Evolutionary conservation across 2,888 invertebrate species (phyloP).

Genomic region (Spodoptera picta): DNA sequence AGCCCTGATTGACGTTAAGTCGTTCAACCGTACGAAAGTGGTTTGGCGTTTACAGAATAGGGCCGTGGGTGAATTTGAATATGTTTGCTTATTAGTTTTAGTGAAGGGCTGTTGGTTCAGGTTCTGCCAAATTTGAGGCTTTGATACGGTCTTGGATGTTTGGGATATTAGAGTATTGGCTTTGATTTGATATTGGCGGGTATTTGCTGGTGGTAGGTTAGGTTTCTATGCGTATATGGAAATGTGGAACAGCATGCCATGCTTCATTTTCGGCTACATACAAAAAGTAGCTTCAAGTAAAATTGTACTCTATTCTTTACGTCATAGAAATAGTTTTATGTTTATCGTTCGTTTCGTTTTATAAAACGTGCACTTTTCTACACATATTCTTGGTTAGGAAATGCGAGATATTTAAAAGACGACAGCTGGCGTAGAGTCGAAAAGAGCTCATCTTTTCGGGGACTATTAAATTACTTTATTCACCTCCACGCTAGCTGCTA

Average conservation of each 20-base stretch:
- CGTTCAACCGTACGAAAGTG: conserved; percentile 76
- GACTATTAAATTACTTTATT: conserved; percentile 76
- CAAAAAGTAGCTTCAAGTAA: not conserved
- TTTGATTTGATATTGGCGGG: conserved; percentile 29
- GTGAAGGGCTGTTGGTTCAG: conserved; percentile 55
- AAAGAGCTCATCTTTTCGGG: conserved; percentile 71
- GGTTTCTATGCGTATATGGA: not conserved
- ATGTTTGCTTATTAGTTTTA: conserved; percentile 80
- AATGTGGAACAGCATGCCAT: too few species aligned
- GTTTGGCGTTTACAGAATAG: conserved; percentile 76
- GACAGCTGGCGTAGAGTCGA: conserved; percentile 59
- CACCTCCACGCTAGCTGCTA: conserved; percentile 62
- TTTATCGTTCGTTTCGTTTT: too few species aligned
- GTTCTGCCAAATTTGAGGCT: conserved; percentile 42
- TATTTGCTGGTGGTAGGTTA: conserved; percentile 7
- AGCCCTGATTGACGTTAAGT: conserved; percentile 86
- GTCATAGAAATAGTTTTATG: too few species aligned
- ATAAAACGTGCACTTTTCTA: conserved; percentile 22
- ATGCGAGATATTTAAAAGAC: conserved; percentile 43
- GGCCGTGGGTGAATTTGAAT: conserved; percentile 72
- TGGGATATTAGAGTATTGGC: conserved; percentile 17
- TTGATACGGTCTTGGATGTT: conserved; percentile 47
- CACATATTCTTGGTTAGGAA: conserved; percentile 27
- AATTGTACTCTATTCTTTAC: too few species aligned
- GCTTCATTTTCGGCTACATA: too few species aligned